phyloP scores from a whole-genome alignment of 2,888 invertebrate species.

The Pseudanteris insignis region DNA sequence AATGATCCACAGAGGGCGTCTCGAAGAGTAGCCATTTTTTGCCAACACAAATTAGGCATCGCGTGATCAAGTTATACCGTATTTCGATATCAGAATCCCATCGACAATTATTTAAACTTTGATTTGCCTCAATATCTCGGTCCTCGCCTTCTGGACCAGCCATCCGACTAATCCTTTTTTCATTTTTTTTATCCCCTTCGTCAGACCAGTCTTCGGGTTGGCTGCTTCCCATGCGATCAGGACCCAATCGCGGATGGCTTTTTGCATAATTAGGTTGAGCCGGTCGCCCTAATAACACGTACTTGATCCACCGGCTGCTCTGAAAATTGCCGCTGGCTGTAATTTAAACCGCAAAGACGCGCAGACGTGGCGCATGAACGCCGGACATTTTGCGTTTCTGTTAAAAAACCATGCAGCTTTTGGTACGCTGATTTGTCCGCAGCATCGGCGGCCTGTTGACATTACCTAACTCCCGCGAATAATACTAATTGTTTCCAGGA shows the following conservation, averaged over 20 bases:
- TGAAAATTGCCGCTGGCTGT: slow-evolving; percentile 49
- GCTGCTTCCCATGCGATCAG: slow-evolving; percentile 39
- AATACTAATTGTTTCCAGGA: slow-evolving; percentile 33
- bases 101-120: slow-evolving; percentile 48
- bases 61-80: too few relatives aligned
- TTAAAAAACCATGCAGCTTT: slow-evolving; percentile 22
- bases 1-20: too few relatives aligned
- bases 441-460: slow-evolving; percentile 32
- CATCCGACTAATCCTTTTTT: not conserved
- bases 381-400: slow-evolving; percentile 37
- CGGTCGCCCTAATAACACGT: slow-evolving; percentile 57
- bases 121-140: slow-evolving; percentile 49
- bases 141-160: not conserved
- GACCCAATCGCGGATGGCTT: slow-evolving; percentile 46
- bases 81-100: too few relatives aligned
- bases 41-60: too few relatives aligned
- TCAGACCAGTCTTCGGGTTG: slow-evolving; percentile 33
- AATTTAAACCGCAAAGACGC: slow-evolving; percentile 51
- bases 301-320: slow-evolving; percentile 46
- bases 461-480: slow-evolving; percentile 31
- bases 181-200: slow-evolving; percentile 27
- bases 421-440: slow-evolving; percentile 27
- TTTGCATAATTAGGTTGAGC: slow-evolving; percentile 57
- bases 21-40: too few relatives aligned
- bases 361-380: slow-evolving; percentile 19